A percentile compares a stretch with the other conserved stretches of the same genome.
Conservation (phyloP, 2,888 invertebrate species). For the Nymphalis polychloros region DNA sequence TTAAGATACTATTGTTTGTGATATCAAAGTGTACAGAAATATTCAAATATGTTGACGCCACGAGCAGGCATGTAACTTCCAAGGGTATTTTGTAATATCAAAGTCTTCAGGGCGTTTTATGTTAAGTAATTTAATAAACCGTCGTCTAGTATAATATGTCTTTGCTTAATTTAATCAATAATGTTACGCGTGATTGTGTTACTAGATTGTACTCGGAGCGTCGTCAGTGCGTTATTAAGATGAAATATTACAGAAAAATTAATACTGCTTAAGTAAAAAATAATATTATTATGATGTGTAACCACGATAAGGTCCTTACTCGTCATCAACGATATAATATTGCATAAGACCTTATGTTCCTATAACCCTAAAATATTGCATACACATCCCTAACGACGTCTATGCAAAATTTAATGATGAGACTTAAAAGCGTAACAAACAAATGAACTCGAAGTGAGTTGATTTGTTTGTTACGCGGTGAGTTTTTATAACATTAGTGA, state of each 20-base stretch:
- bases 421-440: no score
- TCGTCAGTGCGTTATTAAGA: neutral
- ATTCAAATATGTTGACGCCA: conserved; percentile 55
- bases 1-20: conserved; percentile 47
- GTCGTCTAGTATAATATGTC: conserved; percentile 61
- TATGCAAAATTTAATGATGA: no score
- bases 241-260: no score
- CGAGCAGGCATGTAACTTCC: conserved; percentile 49
- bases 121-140: conserved; percentile 69
- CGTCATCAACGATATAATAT: neutral
- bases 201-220: conserved; percentile 33
- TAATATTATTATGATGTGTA: no score
- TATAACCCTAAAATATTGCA: no score
- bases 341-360: neutral
- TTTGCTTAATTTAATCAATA: conserved; percentile 67
- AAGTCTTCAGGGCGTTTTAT: conserved; percentile 60
- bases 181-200: conserved; percentile 55
- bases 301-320: neutral
- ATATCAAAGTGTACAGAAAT: conserved; percentile 47
- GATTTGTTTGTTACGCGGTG: no score
- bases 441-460: no score
- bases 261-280: no score
- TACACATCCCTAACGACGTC: no score
- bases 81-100: conserved; percentile 62
- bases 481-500: no score